Evolutionary conservation across 2,888 invertebrate genomes (phyloP), one percentile per base, ranked within the genome.

Genomic region (Sipunculus nudus): DNA sequence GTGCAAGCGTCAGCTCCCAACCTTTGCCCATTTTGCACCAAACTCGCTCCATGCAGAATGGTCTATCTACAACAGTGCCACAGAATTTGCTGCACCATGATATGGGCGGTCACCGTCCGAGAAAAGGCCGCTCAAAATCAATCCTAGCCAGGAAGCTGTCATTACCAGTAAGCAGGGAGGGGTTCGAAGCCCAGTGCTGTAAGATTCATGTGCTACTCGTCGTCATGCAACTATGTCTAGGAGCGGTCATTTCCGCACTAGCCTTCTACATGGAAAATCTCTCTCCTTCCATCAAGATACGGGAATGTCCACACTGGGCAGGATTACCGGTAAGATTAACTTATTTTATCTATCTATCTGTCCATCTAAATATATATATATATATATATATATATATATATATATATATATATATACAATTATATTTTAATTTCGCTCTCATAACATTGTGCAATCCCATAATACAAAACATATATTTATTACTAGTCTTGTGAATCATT

Each of bases 251-350:
- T 49, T 72, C 70, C 1, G 75, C 61, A 2, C 53, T 75, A 26
- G 73, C 68, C 8, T 63, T 75, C 35, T 77, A 73, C 57, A 66
- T 75, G 40, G 61, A 68, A 43, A 63, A 68, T 16, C 67, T 72
- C 43, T 58, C 72, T 21, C 65, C 74, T 0, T 66, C 68, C n/a
- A 53, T 75, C 16, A 53, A 46, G 43, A 43, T 63, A n/a, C 41
- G 69, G 19, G 75, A 75, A 29, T 73, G 67, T 13, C 71, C 71
- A 5, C 71, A 60, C 54, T 75, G 75, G 75, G 75, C 75, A n/a
- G 75, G 74, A 4, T 61, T 71, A 53, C 75, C 75, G 58, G 75
- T 75, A 66, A 70, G 75, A 67, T 16, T 35, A 8, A 13, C 35
- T 35, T 16, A 13, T 16, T 35, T 16, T 35, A 8, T 35, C 35